A percentile compares a stretch with the other conserved stretches of the same genome.
Conservation (phyloP, 1,140 invertebrate genomes). For the Maniola jurtina region DNA sequence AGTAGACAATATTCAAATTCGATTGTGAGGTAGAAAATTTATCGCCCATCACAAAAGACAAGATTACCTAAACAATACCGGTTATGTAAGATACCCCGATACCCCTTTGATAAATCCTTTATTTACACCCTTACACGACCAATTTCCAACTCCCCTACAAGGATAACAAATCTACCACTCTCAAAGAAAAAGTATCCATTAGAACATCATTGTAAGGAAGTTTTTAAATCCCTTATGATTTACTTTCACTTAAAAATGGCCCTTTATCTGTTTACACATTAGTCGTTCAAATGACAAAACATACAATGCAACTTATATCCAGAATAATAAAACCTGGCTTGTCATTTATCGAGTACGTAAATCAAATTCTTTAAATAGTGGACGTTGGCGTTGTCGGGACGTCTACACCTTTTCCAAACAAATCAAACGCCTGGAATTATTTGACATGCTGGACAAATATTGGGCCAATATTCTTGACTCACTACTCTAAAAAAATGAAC, state of each 20-base stretch:
- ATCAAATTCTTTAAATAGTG: conserved; percentile 30
- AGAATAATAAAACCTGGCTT: conserved; percentile 17
- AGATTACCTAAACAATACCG: background rate
- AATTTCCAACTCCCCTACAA: conserved; percentile 22
- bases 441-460: conserved; percentile 54
- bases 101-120: conserved; percentile 10
- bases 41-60: conserved; percentile 2
- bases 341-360: conserved; percentile 18
- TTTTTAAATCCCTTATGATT: conserved; percentile 42
- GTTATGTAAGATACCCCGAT: conserved; percentile 1
- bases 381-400: conserved; percentile 34
- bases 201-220: conserved; percentile 28
- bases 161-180: conserved; percentile 30
- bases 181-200: conserved; percentile 38
- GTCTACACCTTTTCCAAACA: conserved; percentile 56
- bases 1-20: too few relatives aligned
- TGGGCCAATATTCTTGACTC: conserved; percentile 35
- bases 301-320: conserved; percentile 37
- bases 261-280: conserved; percentile 59
- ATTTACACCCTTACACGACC: conserved; percentile 20
- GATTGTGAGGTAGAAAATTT: too few relatives aligned
- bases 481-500: conserved; percentile 23
- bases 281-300: conserved; percentile 54
- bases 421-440: conserved; percentile 56
- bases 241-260: conserved; percentile 49